Evolutionary conservation across 2,888 invertebrate genomes (phyloP).

Genomic region (Philereme transversata): DNA sequence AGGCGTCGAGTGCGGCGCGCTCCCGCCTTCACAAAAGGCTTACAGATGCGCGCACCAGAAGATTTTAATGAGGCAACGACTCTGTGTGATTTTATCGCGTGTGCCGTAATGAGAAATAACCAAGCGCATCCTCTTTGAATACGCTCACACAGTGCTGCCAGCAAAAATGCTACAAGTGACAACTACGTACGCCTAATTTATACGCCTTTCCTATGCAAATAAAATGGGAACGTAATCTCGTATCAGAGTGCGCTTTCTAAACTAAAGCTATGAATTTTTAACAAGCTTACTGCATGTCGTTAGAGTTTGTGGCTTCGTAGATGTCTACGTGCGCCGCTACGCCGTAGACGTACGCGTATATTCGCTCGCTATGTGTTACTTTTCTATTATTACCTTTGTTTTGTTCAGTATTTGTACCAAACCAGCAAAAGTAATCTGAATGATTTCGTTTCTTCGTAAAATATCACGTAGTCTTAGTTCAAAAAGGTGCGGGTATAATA

Average conservation of each 20-base stretch:
- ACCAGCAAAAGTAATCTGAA: neutral
- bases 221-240: constrained; percentile 37
- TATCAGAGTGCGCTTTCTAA: constrained; percentile 37
- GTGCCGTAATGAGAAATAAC: constrained; percentile 83
- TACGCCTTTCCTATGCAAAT: constrained; percentile 40
- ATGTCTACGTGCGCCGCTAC: constrained; percentile 31
- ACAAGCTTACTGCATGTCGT: constrained; percentile 37
- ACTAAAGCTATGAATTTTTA: constrained; percentile 42
- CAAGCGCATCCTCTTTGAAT: constrained; percentile 81
- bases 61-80: constrained; percentile 84
- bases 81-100: constrained; percentile 83
- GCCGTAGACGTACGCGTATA: constrained; percentile 32
- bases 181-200: constrained; percentile 48
- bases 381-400: constrained; percentile 18
- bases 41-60: constrained; percentile 83
- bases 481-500: neutral
- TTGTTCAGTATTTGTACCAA: constrained; percentile 1
- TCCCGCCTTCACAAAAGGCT: constrained; percentile 80
- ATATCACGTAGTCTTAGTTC: constrained; percentile 8
- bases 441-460: neutral
- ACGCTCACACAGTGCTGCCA: constrained; percentile 60
- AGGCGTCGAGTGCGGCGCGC: constrained; percentile 77
- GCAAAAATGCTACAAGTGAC: constrained; percentile 68
- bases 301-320: constrained; percentile 32
- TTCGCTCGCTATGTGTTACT: constrained; percentile 18